Evolutionary conservation across 1,140 invertebrate species (phyloP).

Genomic region (Magallana ariakensis): DNA sequence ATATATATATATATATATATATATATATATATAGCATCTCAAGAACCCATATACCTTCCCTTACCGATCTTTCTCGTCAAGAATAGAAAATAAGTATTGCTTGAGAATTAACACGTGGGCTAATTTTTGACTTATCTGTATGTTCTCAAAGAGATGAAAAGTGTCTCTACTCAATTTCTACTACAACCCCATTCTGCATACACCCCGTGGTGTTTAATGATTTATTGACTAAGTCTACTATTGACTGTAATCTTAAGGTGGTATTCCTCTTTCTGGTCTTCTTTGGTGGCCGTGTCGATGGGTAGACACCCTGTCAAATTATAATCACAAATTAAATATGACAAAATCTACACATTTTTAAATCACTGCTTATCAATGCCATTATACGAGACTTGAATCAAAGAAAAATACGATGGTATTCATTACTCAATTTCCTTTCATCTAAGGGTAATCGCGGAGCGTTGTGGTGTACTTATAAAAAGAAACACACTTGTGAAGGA

Average conservation of each 20-base stretch:
- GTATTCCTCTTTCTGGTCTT: conserved; percentile 24
- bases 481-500: conserved; percentile 43
- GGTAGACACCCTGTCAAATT: conserved; percentile 38
- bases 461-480: conserved; percentile 39
- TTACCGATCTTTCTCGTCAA: too few species aligned
- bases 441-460: conserved; percentile 28
- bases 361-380: conserved; percentile 36
- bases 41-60: too few species aligned
- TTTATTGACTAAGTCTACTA: conserved; percentile 25
- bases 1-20: too few species aligned
- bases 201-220: conserved; percentile 40
- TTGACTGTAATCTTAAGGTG: conserved; percentile 32
- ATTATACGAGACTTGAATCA: conserved; percentile 36
- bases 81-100: too few species aligned
- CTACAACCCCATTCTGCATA: conserved; percentile 1
- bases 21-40: too few species aligned
- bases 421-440: conserved; percentile 45
- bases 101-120: not conserved
- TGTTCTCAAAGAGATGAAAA: conserved; percentile 25
- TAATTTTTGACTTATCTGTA: conserved; percentile 12
- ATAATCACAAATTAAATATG: conserved; percentile 55
- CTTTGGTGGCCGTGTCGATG: conserved; percentile 41
- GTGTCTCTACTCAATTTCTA: conserved; percentile 21
- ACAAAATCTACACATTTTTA: conserved; percentile 33
- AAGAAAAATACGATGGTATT: conserved; percentile 40